Base-by-base conservation (phyloP, 2,888 invertebrate genomes). In the Cheilosia variabilis region DNA sequence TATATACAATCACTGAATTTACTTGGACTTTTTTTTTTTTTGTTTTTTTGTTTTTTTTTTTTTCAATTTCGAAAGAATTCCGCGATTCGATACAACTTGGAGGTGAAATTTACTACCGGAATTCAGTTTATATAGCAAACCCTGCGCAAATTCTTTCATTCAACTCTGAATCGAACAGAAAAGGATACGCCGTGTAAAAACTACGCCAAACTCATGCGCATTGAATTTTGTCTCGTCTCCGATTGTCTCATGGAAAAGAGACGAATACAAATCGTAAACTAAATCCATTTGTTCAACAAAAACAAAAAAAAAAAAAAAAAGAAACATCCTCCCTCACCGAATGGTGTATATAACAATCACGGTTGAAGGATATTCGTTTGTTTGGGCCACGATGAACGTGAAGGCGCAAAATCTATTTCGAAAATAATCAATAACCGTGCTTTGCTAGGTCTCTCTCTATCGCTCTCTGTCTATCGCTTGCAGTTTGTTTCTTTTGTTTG, bases 401-500 rank as follows among this genome's bases (percentile, higher is more conserved):
- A 27, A 62, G 31, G 31, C 62, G 47, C 47, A 62, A 62, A 62
- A 62, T 10, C 45, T 27, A 41, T 43, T 17, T 13, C 13, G 17
- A 62, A 47, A 47, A 47, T 31, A 62, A 62, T 62, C 62, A 31
- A 62, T 62, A 62, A 62, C 13, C 47, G 17, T 19, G 27, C 22
- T 10, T 15, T 13, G 13, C 17, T 47, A 17, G 27, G 17, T 27
- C 17, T 31, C 19, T 50, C 57, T 66, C 65, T 53, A 19, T 58
- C 65, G 27, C 22, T 52, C 52, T 24, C 52, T 24, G 52, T 52
- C 52, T 52, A 27, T 15, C 52, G 5, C 52, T 22, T 15, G 15
- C 2, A 53, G 22, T 47, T n/a, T 37, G 27, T 27, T 47, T 37
- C 45, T 50, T 75, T 27, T 41, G 41, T 76, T 58, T 41, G 41